These are phyloP conservation scores for Sceloporus tristichus DNA, from an alignment of 2,113 vertebrate genomes.

Conservation along the genomic window DNA sequence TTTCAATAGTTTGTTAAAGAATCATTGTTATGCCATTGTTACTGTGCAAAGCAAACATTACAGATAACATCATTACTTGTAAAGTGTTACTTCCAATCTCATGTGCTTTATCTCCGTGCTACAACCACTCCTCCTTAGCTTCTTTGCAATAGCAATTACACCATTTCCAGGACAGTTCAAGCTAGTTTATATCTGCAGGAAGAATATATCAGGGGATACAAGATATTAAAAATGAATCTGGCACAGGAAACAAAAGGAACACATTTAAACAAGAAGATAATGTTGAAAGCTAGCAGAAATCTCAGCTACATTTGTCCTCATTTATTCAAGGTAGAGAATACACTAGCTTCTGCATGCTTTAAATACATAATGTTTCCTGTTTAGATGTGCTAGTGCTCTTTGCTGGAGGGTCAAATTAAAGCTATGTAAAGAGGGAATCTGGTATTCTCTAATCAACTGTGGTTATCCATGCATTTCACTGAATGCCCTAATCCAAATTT, in stretches of 20 bases:
- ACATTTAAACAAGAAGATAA: neutral
- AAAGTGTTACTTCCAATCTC: too few relatives aligned
- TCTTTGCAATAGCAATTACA: too few relatives aligned
- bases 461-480: slow-evolving; percentile 2
- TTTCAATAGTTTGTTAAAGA: too few relatives aligned
- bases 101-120: too few relatives aligned
- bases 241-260: neutral
- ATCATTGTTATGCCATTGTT: too few relatives aligned
- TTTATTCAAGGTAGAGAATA: neutral
- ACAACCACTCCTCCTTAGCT: too few relatives aligned
- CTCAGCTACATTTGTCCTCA: neutral
- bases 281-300: slow-evolving; percentile 3
- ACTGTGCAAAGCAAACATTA: too few relatives aligned
- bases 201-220: neutral
- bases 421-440: neutral
- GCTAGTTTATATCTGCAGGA: too few relatives aligned
- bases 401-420: neutral
- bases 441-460: slow-evolving; percentile 15
- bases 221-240: neutral
- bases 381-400: neutral
- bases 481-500: slow-evolving; percentile 6
- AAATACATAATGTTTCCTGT: neutral
- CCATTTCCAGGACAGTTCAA: too few relatives aligned
- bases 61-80: too few relatives aligned
- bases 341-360: neutral